Evolutionary conservation across 2,113 vertebrate genomes (phyloP), one percentile per base, ranked within the genome.

Genomic region (Oreochromis tanganicae): DNA sequence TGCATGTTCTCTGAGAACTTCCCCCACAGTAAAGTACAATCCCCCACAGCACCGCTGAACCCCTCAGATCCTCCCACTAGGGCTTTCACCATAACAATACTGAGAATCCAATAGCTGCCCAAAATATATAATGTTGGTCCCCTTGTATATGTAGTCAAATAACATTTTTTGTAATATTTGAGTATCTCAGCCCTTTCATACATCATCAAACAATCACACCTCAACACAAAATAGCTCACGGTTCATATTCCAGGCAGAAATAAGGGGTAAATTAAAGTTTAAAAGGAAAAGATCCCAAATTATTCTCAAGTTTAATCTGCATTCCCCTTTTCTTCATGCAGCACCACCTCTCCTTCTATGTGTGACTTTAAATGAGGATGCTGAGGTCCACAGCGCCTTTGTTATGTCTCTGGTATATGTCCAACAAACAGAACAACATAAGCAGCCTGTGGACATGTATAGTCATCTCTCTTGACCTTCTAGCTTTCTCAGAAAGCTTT

Each of bases 51-150:
- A 68, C 55, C 12, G 79, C 73, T 32, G 38, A 79, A 83, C 83
- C 81, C 80, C 84, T 94, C 80, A 89, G 85, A 94, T 93, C 90
- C 85, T 91, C 94, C 93, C 91, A 93, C 94, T 17, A 19, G 21
- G 56, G 38, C 6, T 91, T 85, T 59, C 71, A 80, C 85, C 82
- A 73, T 1, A 80, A 54, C 54, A 55, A 81, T 71, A 11, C 34
- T 24, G 41, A 80, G 82, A 79, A 75, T 3, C 16, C 90, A 83
- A 43, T 10, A 9, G 32, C 16, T 73, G 55, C 80, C 68, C 38
- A 52, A 36, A 73, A 86, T 54, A 83, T 11, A 79, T 10, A 43
- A 90, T 5, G 75, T 43, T 59, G 78, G 41, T 78, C 46, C 82
- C 85, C 68, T 78, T 9, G 63, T 66, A 66, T 38, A 38, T 89